These are phyloP conservation scores for Drosophila maculinotata DNA, from an alignment of 2,888 invertebrate species.

Conservation along the genomic window DNA sequence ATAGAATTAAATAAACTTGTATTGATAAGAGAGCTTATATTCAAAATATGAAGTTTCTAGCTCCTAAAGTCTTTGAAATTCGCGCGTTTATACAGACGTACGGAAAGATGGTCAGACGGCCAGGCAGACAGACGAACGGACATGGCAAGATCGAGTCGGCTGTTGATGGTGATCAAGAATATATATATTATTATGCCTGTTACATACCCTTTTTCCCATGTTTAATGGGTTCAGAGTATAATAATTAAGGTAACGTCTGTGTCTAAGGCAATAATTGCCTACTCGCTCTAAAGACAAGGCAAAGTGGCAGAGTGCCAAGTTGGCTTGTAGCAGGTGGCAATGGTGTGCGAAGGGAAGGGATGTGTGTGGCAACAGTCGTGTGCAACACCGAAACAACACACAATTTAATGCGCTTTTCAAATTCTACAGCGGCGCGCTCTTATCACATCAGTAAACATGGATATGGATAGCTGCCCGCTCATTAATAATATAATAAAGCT, in stretches of 20 bases:
- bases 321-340: conserved; percentile 14
- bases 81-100: no score
- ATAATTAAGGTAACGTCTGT: conserved; percentile 38
- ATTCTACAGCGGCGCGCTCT: conserved; percentile 47
- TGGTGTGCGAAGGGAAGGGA: conserved; percentile 8
- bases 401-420: conserved; percentile 70
- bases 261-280: conserved; percentile 41
- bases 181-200: no score
- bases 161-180: no score
- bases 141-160: no score
- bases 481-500: conserved; percentile 29
- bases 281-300: conserved; percentile 20
- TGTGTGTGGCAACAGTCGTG: conserved; percentile 39
- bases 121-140: no score
- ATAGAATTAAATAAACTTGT: no score
- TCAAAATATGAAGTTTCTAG: no score
- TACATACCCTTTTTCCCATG: no score
- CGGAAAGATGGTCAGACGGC: no score
- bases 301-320: conserved; percentile 9
- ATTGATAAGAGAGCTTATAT: no score
- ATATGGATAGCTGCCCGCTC: conserved; percentile 54
- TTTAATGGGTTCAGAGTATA: no score
- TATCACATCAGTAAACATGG: conserved; percentile 58
- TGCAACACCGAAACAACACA: conserved; percentile 72
- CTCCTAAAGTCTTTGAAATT: no score